These are phyloP conservation scores for Heliocidaris tuberculata DNA, from an alignment of 35 echinoderm and acorn worm genomes.

Conservation along the genomic window DNA sequence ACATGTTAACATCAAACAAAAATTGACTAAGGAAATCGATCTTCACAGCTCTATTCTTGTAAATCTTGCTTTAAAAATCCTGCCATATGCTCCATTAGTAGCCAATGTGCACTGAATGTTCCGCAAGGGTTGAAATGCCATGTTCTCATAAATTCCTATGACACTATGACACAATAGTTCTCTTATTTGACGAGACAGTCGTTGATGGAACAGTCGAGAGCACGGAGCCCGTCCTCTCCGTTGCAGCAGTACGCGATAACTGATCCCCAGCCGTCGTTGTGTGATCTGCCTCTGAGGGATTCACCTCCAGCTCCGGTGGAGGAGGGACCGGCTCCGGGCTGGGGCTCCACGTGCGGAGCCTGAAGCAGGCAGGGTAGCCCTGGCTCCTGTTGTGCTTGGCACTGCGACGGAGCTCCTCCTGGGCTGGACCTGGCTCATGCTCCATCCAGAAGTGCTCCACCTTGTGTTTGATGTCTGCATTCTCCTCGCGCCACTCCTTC, in stretches of 20 bases:
- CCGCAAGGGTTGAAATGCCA: neutral
- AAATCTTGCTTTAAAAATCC: neutral
- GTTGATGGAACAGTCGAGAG: neutral
- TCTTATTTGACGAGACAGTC: neutral
- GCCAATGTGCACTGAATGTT: neutral
- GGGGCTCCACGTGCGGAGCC: slow-evolving; percentile 81
- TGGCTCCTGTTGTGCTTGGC: slow-evolving; percentile 66
- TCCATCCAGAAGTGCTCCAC: slow-evolving; percentile 97
- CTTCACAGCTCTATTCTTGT: neutral
- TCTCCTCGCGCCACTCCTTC: slow-evolving; percentile 91
- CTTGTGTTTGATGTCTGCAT: slow-evolving; percentile 88
- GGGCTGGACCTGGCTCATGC: slow-evolving; percentile 84
- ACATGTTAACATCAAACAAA: no score
- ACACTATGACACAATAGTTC: neutral
- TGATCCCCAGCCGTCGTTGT: neutral
- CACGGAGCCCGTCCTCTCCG: neutral
- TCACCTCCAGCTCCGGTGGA: slow-evolving; percentile 19
- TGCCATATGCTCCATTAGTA: neutral
- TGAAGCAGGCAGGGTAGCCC: slow-evolving; percentile 73
- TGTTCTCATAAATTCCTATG: neutral
- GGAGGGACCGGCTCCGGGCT: slow-evolving; percentile 52
- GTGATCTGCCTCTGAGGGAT: neutral
- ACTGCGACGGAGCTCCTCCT: slow-evolving; percentile 61
- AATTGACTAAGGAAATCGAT: no score
- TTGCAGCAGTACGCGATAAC: neutral